These are phyloP conservation scores for Eulemur macaco DNA, from an alignment of 2,113 vertebrate genomes.

Conservation along the genomic window DNA sequence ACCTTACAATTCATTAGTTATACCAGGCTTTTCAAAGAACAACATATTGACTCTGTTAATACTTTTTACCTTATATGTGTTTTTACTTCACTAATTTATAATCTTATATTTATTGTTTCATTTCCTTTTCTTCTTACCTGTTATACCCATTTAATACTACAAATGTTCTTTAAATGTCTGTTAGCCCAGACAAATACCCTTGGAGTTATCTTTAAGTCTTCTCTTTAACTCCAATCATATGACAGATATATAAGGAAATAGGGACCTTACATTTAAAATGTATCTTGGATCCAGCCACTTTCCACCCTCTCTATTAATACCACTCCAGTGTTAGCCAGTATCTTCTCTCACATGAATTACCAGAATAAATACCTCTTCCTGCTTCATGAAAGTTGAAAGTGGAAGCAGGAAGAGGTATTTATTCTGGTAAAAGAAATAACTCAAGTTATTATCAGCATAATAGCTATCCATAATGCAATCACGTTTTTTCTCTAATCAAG, in stretches of 20 bases:
- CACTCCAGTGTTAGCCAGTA: not conserved
- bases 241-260: not conserved
- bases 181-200: not conserved
- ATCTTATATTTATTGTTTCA: not conserved
- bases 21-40: not conserved
- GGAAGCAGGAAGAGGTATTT: too few relatives aligned
- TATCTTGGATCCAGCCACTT: not conserved
- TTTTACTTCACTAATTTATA: not conserved
- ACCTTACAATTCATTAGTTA: too few relatives aligned
- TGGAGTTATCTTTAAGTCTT: not conserved
- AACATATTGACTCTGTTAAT: not conserved
- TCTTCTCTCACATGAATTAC: not conserved
- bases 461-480: not conserved
- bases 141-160: not conserved
- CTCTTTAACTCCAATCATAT: not conserved
- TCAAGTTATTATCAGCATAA: not conserved
- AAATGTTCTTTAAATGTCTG: not conserved
- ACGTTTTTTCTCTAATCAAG: not conserved
- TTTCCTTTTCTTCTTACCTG: not conserved
- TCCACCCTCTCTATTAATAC: not conserved
- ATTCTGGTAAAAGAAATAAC: too few relatives aligned
- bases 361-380: accelerated
- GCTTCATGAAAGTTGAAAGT: not conserved
- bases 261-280: not conserved
- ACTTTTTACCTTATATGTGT: not conserved